Conservation (phyloP, 2,888 invertebrate species). For the Panopea generosa region DNA sequence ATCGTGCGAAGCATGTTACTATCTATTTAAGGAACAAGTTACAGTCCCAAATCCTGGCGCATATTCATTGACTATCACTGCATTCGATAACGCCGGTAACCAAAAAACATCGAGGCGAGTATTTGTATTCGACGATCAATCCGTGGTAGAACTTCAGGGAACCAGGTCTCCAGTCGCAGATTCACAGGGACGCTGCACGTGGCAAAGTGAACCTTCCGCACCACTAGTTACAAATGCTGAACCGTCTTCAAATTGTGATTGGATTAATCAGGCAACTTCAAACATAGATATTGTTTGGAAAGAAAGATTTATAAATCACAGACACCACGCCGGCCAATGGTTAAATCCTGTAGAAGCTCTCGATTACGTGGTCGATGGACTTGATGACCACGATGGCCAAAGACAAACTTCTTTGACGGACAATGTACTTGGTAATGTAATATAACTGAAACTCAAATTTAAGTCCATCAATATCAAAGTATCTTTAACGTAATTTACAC, state of each 20-base stretch:
- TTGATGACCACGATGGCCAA: constrained; percentile 20
- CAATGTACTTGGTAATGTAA: constrained; percentile 14
- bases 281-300: constrained; percentile 13
- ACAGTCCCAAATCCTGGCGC: no score
- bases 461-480: no score
- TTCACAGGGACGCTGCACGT: constrained; percentile 11
- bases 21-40: no score
- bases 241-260: constrained; percentile 20
- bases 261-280: constrained; percentile 1
- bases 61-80: no score
- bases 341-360: constrained; percentile 6
- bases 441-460: no score
- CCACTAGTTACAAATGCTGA: constrained; percentile 16
- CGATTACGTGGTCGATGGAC: not conserved
- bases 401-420: not conserved
- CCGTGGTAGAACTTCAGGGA: no score
- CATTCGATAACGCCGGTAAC: no score
- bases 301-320: constrained; percentile 17
- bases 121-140: no score
- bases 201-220: not conserved
- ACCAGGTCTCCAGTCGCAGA: no score
- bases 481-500: no score
- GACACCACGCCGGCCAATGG: constrained; percentile 20
- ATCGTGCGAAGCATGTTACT: no score
- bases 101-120: no score